Evolutionary conservation across 23 tunicate species (phyloP).

Genomic region (Oikopleura albicans): DNA sequence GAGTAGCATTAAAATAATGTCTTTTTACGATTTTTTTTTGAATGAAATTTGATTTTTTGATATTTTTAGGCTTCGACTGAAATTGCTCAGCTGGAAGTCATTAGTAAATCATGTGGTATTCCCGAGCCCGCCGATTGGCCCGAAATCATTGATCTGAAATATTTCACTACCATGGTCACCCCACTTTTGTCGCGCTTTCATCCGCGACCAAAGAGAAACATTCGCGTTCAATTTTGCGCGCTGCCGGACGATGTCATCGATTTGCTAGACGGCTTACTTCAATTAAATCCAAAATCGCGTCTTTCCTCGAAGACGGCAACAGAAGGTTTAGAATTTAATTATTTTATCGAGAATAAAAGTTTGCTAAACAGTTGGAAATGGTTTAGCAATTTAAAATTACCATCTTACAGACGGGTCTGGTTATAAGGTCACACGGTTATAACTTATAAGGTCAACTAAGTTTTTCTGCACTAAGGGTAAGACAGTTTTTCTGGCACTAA

Average conservation of each 20-base stretch:
- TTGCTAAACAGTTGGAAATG: too few relatives aligned
- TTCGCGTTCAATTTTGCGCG: background rate
- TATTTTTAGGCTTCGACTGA: conserved; percentile 11
- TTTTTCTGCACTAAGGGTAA: background rate
- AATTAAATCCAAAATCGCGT: background rate
- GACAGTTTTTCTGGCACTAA: too few relatives aligned
- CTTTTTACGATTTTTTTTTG: too few relatives aligned
- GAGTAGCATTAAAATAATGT: too few relatives aligned
- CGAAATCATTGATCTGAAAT: background rate
- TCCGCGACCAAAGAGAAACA: background rate
- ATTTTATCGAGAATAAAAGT: too few relatives aligned
- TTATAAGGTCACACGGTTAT: too few relatives aligned
- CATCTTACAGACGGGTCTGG: too few relatives aligned
- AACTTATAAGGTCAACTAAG: background rate
- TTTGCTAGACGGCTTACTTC: background rate
- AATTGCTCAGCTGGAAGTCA: background rate
- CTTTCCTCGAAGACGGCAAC: background rate
- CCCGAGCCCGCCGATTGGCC: conserved; percentile 15
- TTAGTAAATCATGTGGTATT: background rate
- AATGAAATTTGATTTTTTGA: too few relatives aligned
- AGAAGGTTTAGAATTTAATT: background rate
- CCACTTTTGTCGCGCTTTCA: background rate
- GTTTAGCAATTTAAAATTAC: too few relatives aligned
- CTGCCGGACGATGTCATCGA: background rate
- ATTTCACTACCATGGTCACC: background rate